A percentile compares a stretch with the other conserved stretches of the same genome.
Conservation (phyloP, 2,113 vertebrate species). For the Syngnathus typhle region DNA sequence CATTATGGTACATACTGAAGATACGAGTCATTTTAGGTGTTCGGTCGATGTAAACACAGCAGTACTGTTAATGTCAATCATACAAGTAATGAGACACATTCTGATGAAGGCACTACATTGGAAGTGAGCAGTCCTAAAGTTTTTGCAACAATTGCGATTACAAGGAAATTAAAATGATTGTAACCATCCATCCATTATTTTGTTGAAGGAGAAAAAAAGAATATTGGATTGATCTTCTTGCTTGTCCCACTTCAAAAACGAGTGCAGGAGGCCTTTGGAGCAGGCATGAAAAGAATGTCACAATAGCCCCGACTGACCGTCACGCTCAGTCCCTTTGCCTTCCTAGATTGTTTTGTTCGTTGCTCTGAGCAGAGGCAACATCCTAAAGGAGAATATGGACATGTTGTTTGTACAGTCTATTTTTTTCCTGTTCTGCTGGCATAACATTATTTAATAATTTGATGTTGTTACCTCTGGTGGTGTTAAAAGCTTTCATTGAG, state of each 20-base stretch:
- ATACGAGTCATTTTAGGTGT: no score
- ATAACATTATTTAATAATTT: neutral
- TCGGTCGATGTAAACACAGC: no score
- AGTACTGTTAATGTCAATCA: no score
- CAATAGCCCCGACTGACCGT: constrained; percentile 19
- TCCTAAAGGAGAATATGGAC: neutral
- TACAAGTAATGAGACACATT: no score
- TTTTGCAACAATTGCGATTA: neutral
- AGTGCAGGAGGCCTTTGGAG: constrained; percentile 7
- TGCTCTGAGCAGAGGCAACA: constrained; percentile 9
- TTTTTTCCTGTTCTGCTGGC: neutral
- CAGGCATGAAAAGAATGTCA: constrained; percentile 14
- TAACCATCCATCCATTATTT: neutral
- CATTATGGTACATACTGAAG: no score
- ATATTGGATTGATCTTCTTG: neutral
- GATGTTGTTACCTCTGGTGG: neutral
- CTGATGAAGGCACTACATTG: neutral
- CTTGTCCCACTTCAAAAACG: constrained; percentile 10
- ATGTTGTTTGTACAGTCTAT: neutral
- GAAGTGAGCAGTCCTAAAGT: neutral
- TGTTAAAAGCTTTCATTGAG: neutral
- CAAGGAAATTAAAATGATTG: neutral
- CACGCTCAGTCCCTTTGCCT: neutral
- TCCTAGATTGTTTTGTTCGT: constrained; percentile 15
- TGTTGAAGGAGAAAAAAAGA: neutral